phyloP scores from a whole-genome alignment of 2,113 vertebrate genomes.

The Prochilodus magdalenae region DNA sequence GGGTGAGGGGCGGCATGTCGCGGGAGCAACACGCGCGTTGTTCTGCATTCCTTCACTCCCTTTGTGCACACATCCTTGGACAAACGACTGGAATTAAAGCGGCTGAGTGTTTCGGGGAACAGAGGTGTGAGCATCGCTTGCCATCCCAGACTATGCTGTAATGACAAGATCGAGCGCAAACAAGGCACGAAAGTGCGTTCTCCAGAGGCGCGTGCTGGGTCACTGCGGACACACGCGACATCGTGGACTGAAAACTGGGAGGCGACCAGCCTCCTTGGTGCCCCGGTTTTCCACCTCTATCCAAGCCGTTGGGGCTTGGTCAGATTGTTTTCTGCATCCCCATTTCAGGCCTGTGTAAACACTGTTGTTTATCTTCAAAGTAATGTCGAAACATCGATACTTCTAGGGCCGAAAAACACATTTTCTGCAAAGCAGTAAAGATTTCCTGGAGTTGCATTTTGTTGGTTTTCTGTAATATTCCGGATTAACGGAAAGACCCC shows the following conservation, averaged over 20 bases:
- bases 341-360: constrained; percentile 39
- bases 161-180: background rate
- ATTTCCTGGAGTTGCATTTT: too few species aligned
- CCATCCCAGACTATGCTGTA: constrained; percentile 37
- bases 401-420: too few species aligned
- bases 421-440: too few species aligned
- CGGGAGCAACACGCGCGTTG: constrained; percentile 47
- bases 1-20: constrained; percentile 1
- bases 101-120: constrained; percentile 20
- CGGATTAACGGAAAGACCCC: background rate
- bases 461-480: too few species aligned
- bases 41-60: constrained; percentile 51
- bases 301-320: background rate
- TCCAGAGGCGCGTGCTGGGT: background rate
- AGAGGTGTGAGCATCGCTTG: constrained; percentile 30
- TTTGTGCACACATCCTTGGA: constrained; percentile 40
- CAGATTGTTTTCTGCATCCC: constrained; percentile 23
- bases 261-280: constrained; percentile 22
- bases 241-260: constrained; percentile 7
- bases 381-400: too few species aligned
- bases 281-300: constrained; percentile 1
- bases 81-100: constrained; percentile 41
- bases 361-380: too few species aligned
- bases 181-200: background rate
- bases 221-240: background rate